Evolutionary conservation across 2,888 invertebrate species (phyloP), one percentile per base, ranked within the genome.

Genomic region (Caenorhabditis auriculariae): DNA sequence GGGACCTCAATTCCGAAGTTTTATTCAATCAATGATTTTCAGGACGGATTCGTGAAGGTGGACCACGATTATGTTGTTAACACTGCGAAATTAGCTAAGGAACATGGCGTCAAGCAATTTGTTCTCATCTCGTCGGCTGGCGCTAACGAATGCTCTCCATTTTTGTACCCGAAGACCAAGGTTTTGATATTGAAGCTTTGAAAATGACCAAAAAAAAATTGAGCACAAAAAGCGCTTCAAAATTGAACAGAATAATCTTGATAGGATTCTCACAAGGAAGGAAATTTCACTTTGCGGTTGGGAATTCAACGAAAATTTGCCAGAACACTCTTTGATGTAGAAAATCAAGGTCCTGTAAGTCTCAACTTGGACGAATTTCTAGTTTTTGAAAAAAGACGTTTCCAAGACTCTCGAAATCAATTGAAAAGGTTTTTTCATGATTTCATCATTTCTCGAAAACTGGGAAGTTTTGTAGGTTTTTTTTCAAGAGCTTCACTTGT

Each of bases 1-100:
- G 27, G 7, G 27, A 12, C 9, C n/a, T 32, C 35, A 32, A 19
- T 41, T 9, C 19, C n/a, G 41, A 41, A 41, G 39, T 39, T 5
- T 7, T 5, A 39, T 47, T 15, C 44, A 27, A 26, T 6, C 43
- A 19, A 27, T 4, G 29, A 41, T 4, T 27, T 55, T 47, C 35
- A 84, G 84, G 81, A 82, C 46, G 84, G 83, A 2, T 86, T 85
- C 75, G 80, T 83, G 50, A 78, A 80, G 49, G 84, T 85, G 2
- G 86, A 86, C 72, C 83, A 84, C 74, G 86, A 86, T 67, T 86
- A 85, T 74, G 84, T 85, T 6, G 68, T 85, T 44, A 78, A 82
- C 26, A 62, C 83, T 3, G 86, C 85, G 3, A 82, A 83, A 52
- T 42, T 84, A 12, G 84, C 85, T 1, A 84, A 84, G 66, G 77